A percentile compares a stretch with the other conserved stretches of the same genome.
These are phyloP conservation scores for Rosalia funebris DNA, from an alignment of 2,888 invertebrate species.

Conservation along the genomic window DNA sequence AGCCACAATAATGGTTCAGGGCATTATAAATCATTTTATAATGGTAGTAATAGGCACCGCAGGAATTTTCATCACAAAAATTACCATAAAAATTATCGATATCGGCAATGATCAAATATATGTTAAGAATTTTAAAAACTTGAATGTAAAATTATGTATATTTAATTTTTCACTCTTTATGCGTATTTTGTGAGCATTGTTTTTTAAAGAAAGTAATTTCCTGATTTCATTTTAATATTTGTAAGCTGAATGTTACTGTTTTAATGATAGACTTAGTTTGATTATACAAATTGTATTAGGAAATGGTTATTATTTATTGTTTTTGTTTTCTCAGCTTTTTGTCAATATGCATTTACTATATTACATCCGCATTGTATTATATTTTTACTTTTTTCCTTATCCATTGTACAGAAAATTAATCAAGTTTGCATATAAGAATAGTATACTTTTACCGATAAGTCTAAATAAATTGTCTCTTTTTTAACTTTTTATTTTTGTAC, in stretches of 20 bases:
- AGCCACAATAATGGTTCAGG: slow-evolving; percentile 53
- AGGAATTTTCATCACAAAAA: slow-evolving; percentile 59
- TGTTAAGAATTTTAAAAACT: slow-evolving; percentile 35
- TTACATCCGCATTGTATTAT: slow-evolving; percentile 36
- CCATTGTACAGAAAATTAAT: slow-evolving; percentile 27
- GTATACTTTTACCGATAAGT: slow-evolving; percentile 24
- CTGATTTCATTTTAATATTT: slow-evolving; percentile 37
- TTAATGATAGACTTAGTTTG: slow-evolving; percentile 29
- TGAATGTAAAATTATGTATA: slow-evolving; percentile 41
- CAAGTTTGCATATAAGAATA: slow-evolving; percentile 16
- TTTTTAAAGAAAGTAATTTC: slow-evolving; percentile 23
- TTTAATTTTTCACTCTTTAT: slow-evolving; percentile 30
- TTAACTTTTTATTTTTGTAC: not conserved
- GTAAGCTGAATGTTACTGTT: slow-evolving; percentile 38
- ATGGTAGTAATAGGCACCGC: slow-evolving; percentile 54
- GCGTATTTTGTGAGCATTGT: slow-evolving; percentile 13
- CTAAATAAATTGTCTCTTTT: slow-evolving; percentile 32
- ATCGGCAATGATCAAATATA: slow-evolving; percentile 56
- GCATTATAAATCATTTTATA: slow-evolving; percentile 57
- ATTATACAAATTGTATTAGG: slow-evolving; percentile 37
- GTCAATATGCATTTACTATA: slow-evolving; percentile 46
- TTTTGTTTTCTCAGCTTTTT: slow-evolving; percentile 42
- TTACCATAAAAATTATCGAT: slow-evolving; percentile 60
- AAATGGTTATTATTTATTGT: slow-evolving; percentile 45
- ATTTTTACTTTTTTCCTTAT: slow-evolving; percentile 31